A percentile compares a stretch with the other conserved stretches of the same genome.
These are phyloP conservation scores for Leucopsar rothschildi DNA, from an alignment of 2,113 vertebrate species.

Conservation along the genomic window DNA sequence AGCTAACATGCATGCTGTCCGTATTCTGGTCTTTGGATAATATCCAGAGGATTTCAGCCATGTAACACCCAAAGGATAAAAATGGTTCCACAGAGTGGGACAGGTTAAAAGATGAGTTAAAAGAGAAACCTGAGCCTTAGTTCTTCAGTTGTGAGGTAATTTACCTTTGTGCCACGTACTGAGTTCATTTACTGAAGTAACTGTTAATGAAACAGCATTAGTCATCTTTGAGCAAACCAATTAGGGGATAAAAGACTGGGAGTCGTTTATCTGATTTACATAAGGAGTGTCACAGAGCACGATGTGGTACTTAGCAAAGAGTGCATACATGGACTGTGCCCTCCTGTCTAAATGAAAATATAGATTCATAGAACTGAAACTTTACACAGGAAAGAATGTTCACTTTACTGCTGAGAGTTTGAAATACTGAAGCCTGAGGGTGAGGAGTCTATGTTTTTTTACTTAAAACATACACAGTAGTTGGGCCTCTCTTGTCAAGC, in stretches of 20 bases:
- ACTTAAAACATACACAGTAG: background rate
- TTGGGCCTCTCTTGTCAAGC: background rate
- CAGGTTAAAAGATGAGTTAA: background rate
- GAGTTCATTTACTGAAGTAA: background rate
- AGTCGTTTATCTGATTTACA: background rate
- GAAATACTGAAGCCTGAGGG: background rate
- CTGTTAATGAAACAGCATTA: background rate
- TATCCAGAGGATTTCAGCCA: background rate
- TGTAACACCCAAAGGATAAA: background rate
- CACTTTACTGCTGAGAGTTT: background rate
- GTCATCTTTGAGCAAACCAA: background rate
- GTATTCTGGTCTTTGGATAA: background rate
- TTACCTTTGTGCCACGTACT: background rate
- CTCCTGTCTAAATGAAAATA: background rate
- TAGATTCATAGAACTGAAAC: background rate
- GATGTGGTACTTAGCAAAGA: background rate
- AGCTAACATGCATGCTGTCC: background rate
- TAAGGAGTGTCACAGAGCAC: background rate
- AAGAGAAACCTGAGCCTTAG: background rate
- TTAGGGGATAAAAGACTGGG: background rate
- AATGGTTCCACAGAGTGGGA: background rate
- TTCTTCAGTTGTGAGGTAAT: background rate
- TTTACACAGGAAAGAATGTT: background rate
- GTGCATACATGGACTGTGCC: background rate
- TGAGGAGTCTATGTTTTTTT: background rate